These are phyloP conservation scores for Parazoanthus swiftii DNA, from an alignment of 92 coral and sea anemone species.

Conservation along the genomic window DNA sequence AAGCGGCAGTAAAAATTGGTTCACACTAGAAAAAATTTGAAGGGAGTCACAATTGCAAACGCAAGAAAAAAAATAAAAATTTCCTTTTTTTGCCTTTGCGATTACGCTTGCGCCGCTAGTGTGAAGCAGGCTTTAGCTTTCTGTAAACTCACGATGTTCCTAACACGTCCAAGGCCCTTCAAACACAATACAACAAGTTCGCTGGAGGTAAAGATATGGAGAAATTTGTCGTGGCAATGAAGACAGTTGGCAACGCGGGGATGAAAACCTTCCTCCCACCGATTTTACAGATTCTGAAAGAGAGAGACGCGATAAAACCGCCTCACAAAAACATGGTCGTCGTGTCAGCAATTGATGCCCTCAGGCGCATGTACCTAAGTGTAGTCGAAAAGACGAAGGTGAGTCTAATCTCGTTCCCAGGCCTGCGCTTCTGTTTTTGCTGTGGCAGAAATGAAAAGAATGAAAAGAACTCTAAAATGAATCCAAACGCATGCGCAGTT, in stretches of 20 bases:
- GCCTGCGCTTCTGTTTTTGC: background rate
- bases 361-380: conserved; percentile 50
- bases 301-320: conserved; percentile 38
- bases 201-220: conserved; percentile 46
- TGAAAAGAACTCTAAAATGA: no score
- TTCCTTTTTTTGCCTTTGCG: no score
- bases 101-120: no score
- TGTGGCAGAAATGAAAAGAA: no score
- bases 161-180: conserved; percentile 17
- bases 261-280: conserved; percentile 31
- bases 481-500: no score
- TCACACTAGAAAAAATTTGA: no score
- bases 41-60: no score
- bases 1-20: no score
- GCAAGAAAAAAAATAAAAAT: no score
- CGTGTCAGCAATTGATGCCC: conserved; percentile 59
- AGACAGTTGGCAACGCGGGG: conserved; percentile 63
- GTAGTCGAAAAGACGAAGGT: conserved; percentile 39
- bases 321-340: conserved; percentile 48
- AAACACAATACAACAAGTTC: conserved; percentile 35
- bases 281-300: conserved; percentile 37
- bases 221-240: conserved; percentile 55
- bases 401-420: background rate
- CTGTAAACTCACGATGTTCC: no score
- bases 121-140: background rate